phyloP scores from a whole-genome alignment of 2,888 invertebrate genomes.

The Theretra japonica region DNA sequence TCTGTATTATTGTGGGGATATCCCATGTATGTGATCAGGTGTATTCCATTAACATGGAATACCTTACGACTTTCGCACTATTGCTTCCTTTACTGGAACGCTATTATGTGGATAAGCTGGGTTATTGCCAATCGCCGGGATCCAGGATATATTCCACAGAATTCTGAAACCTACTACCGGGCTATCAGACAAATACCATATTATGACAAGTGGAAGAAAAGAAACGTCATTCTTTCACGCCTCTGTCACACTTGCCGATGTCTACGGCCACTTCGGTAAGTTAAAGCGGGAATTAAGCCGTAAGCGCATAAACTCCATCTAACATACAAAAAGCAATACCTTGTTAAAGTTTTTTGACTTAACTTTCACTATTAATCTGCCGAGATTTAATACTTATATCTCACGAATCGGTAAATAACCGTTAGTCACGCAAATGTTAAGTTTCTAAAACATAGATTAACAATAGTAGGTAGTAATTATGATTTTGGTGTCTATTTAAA shows the following conservation, averaged over 20 bases:
- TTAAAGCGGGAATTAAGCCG: neutral
- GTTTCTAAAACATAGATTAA: no score
- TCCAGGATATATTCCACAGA: constrained; percentile 95
- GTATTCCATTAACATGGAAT: constrained; percentile 96
- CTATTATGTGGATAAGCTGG: constrained; percentile 97
- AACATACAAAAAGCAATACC: neutral
- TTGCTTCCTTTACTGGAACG: constrained; percentile 95
- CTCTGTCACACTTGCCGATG: constrained; percentile 96
- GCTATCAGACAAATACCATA: constrained; percentile 97
- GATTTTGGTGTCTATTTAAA: no score
- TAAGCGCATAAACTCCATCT: neutral
- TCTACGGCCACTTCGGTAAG: constrained; percentile 89
- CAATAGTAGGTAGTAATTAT: neutral
- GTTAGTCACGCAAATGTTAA: constrained; percentile 6
- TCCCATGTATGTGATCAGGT: constrained; percentile 96
- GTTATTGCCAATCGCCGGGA: constrained; percentile 94
- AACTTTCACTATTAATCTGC: constrained; percentile 6
- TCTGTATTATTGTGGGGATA: constrained; percentile 96
- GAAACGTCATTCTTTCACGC: constrained; percentile 91
- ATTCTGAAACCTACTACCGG: constrained; percentile 95
- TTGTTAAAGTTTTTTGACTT: neutral
- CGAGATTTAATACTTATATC: neutral
- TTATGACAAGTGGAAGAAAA: constrained; percentile 96
- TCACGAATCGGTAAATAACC: neutral
- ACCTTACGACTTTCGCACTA: constrained; percentile 93